Evolutionary conservation across 2,888 invertebrate species (phyloP).

Genomic region (Cloeon dipterum): DNA sequence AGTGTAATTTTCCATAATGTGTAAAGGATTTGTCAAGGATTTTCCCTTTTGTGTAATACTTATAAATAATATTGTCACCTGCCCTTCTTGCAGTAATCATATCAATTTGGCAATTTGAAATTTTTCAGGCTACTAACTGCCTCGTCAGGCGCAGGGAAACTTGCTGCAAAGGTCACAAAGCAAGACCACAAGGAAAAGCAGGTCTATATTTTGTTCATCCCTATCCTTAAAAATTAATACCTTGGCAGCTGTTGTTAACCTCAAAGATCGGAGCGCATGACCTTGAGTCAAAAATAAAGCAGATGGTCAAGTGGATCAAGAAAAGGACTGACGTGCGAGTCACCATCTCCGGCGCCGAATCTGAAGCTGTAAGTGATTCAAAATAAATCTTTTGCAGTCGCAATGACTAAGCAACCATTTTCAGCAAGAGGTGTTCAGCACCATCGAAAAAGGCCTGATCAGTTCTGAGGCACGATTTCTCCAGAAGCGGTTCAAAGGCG

Average conservation of each 20-base stretch:
- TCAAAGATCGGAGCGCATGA: constrained; percentile 40
- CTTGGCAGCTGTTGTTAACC: constrained; percentile 31
- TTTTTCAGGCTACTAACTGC: too few relatives aligned
- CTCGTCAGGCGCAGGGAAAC: too few relatives aligned
- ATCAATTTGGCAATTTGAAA: too few relatives aligned
- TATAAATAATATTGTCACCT: too few relatives aligned
- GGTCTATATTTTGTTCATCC: constrained; percentile 25
- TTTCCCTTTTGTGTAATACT: too few relatives aligned
- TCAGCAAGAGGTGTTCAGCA: constrained; percentile 31
- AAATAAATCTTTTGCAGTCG: constrained; percentile 6
- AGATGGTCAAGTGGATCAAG: constrained; percentile 37
- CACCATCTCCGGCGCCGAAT: constrained; percentile 27
- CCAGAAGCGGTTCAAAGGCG: constrained; percentile 37
- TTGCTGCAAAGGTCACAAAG: constrained; percentile 37
- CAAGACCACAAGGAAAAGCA: constrained; percentile 30
- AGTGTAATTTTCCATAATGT: too few relatives aligned
- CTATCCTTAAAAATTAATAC: too few relatives aligned
- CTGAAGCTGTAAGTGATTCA: constrained; percentile 4
- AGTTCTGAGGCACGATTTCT: constrained; percentile 25
- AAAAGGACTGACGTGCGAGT: constrained; percentile 40
- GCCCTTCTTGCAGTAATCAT: too few relatives aligned
- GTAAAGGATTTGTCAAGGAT: too few relatives aligned
- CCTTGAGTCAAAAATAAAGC: constrained; percentile 34
- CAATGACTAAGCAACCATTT: too few relatives aligned
- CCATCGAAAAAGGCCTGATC: constrained; percentile 18